Evolutionary conservation across 2,888 invertebrate species (phyloP).

Genomic region (Spicauda simplicius): DNA sequence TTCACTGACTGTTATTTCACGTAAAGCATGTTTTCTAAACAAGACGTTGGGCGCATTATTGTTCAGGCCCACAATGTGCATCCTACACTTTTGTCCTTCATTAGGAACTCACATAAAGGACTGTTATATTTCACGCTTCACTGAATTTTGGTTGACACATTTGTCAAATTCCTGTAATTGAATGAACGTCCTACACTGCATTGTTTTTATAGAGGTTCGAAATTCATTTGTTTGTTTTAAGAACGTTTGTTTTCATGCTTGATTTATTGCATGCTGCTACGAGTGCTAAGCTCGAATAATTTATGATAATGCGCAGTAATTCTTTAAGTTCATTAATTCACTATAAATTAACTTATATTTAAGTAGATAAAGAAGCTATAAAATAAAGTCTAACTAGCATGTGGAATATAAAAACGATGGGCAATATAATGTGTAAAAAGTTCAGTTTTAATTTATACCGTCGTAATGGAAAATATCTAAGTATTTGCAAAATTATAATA

Average conservation of each 20-base stretch:
- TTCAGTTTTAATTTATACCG: no score
- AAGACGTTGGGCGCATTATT: slow-evolving; percentile 70
- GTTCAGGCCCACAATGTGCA: slow-evolving; percentile 52
- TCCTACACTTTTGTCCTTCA: slow-evolving; percentile 46
- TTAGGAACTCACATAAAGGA: slow-evolving; percentile 49
- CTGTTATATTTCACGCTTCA: slow-evolving; percentile 55
- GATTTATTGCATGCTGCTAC: slow-evolving; percentile 39
- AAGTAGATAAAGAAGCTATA: not conserved
- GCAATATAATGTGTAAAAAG: no score
- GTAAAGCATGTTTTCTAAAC: slow-evolving; percentile 71
- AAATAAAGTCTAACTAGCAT: not conserved
- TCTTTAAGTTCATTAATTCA: slow-evolving; percentile 16
- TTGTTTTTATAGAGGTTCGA: slow-evolving; percentile 43
- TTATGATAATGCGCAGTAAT: slow-evolving; percentile 24
- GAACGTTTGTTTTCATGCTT: slow-evolving; percentile 38
- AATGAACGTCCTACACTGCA: slow-evolving; percentile 46
- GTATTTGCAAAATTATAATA: no score
- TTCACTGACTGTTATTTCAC: slow-evolving; percentile 57
- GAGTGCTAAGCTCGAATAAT: slow-evolving; percentile 32
- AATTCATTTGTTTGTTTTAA: slow-evolving; percentile 43
- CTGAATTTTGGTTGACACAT: slow-evolving; percentile 64
- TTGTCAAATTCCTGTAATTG: slow-evolving; percentile 54
- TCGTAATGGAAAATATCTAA: no score
- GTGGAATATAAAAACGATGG: no score
- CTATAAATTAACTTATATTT: not conserved